Evolutionary conservation across 2,888 invertebrate genomes (phyloP).

Genomic region (Coleophora flavipennella): DNA sequence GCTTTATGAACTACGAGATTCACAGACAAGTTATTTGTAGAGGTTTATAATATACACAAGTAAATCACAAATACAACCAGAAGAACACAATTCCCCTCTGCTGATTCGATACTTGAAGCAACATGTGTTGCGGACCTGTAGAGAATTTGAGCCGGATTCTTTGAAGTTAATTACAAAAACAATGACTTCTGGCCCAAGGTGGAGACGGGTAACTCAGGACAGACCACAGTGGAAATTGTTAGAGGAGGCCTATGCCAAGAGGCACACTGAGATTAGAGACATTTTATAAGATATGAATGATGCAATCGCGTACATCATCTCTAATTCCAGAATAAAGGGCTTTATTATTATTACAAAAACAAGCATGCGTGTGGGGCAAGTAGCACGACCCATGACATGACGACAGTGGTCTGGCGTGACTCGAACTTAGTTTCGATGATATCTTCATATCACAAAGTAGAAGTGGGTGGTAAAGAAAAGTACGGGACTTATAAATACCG

Average conservation of each 20-base stretch:
- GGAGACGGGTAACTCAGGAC: too few species aligned
- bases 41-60: too few species aligned
- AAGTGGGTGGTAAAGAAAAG: constrained; percentile 3
- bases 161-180: constrained; percentile 12
- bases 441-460: constrained; percentile 1
- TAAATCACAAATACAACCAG: too few species aligned
- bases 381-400: constrained; percentile 1
- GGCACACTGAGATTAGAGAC: too few species aligned
- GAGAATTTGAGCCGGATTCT: constrained; percentile 18
- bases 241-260: too few species aligned
- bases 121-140: constrained; percentile 12
- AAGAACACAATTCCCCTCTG: constrained; percentile 7
- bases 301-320: too few species aligned
- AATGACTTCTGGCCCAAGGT: too few species aligned
- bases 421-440: constrained; percentile 5
- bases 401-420: constrained; percentile 4
- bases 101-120: constrained; percentile 9
- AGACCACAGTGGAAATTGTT: too few species aligned
- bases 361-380: constrained; percentile 6
- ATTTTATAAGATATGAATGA: too few species aligned
- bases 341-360: constrained; percentile 13
- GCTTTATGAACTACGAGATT: too few species aligned
- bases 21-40: too few species aligned
- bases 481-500: not conserved
- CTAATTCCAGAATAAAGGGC: too few species aligned